A percentile compares a stretch with the other conserved stretches of the same genome.
These are phyloP conservation scores for Stigmatopora argus DNA, from an alignment of 2,113 vertebrate genomes.

Conservation along the genomic window DNA sequence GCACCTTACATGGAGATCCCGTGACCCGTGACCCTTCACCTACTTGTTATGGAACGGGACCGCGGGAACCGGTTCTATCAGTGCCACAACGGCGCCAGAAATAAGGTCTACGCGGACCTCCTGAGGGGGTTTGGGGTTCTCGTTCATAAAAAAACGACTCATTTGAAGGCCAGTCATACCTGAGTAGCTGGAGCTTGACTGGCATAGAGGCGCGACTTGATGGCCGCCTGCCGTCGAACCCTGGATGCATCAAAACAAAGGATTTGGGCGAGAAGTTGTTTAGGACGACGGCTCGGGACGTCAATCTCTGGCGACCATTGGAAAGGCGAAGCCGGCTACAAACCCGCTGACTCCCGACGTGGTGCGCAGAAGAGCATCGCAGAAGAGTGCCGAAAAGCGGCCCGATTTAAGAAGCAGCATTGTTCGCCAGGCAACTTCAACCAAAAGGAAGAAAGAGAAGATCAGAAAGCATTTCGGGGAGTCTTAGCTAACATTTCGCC, in stretches of 20 bases:
- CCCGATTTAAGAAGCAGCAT: conserved; percentile 69
- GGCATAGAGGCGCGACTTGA: conserved; percentile 56
- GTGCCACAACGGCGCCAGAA: not conserved
- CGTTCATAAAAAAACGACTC: too few relatives aligned
- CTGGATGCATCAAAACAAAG: conserved; percentile 44
- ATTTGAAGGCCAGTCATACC: conserved; percentile 34
- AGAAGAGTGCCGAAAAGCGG: conserved; percentile 59
- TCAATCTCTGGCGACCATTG: not conserved
- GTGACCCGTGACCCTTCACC: conserved; percentile 68
- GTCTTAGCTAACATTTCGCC: not conserved
- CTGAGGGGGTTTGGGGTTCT: too few relatives aligned
- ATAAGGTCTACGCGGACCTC: too few relatives aligned
- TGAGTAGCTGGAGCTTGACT: conserved; percentile 64
- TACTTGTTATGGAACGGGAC: conserved; percentile 34
- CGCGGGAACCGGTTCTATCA: too few relatives aligned
- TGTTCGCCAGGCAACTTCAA: conserved; percentile 3
- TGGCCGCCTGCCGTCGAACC: conserved; percentile 37
- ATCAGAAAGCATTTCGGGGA: not conserved
- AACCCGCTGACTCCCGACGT: conserved; percentile 50
- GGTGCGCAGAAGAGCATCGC: conserved; percentile 46
- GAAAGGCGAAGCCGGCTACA: conserved; percentile 1
- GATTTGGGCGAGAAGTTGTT: too few relatives aligned
- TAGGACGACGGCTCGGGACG: too few relatives aligned
- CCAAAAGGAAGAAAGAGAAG: not conserved
- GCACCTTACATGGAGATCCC: conserved; percentile 44